Conservation (phyloP, 2,113 vertebrate species). For the Gnathonemus longibarbis region DNA sequence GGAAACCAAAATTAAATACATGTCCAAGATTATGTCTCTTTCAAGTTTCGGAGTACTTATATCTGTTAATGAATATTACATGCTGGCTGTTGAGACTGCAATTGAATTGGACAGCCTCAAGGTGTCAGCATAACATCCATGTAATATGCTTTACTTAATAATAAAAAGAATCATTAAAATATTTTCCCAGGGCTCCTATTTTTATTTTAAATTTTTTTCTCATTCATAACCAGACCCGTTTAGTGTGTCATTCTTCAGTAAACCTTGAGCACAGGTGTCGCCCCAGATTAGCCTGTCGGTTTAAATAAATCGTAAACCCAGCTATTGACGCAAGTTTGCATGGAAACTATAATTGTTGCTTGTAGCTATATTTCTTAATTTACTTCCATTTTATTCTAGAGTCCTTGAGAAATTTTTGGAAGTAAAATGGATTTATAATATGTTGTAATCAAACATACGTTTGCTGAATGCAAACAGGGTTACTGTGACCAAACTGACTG, state of each 20-base stretch:
- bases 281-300: neutral
- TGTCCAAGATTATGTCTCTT: neutral
- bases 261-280: neutral
- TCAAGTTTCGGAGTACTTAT: neutral
- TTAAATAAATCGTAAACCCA: neutral
- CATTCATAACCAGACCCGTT: neutral
- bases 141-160: constrained; percentile 4
- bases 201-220: neutral
- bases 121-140: constrained; percentile 3
- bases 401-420: neutral
- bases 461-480: neutral
- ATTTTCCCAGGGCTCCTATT: neutral
- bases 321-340: neutral
- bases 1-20: neutral
- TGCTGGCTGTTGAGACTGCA: neutral
- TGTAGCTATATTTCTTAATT: neutral
- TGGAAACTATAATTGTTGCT: neutral
- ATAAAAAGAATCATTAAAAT: neutral
- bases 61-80: neutral
- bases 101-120: neutral
- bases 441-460: neutral
- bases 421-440: neutral
- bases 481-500: neutral
- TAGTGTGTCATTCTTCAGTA: neutral
- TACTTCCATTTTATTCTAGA: neutral